Evolutionary conservation across 2,113 vertebrate genomes (phyloP).

Genomic region (Thomomys bottae): DNA sequence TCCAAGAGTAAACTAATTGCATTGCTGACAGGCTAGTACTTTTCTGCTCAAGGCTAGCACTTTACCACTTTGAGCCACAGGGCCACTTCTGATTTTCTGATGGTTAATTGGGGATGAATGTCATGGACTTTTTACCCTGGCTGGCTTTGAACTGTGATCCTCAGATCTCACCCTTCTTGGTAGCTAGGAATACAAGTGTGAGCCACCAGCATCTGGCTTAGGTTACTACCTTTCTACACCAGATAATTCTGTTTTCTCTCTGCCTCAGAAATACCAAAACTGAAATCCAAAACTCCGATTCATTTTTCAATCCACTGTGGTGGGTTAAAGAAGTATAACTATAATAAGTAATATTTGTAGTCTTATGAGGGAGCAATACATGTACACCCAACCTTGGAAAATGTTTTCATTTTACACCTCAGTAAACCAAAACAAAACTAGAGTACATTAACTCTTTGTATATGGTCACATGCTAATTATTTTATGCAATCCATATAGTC

Average conservation of each 20-base stretch:
- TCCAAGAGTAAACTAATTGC: background rate
- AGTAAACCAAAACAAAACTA: background rate
- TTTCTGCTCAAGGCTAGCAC: background rate
- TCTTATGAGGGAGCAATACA: background rate
- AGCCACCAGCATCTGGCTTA: background rate
- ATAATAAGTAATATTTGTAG: background rate
- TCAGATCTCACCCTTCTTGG: too few species aligned
- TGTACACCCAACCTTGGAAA: background rate
- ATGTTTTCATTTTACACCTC: background rate
- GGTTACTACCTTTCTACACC: background rate
- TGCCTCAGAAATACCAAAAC: conserved; percentile 36
- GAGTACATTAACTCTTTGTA: too few species aligned
- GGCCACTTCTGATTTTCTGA: too few species aligned
- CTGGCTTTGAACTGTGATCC: too few species aligned
- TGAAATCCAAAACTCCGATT: conserved; percentile 42
- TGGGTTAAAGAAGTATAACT: background rate
- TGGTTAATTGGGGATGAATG: too few species aligned
- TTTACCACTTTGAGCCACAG: too few species aligned
- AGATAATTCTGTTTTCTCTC: conserved; percentile 1
- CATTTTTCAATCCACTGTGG: background rate
- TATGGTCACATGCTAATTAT: too few species aligned
- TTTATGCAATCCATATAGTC: background rate
- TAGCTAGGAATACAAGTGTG: too few species aligned
- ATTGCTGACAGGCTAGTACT: background rate
- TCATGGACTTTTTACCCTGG: too few species aligned